Conservation (phyloP, 2,888 invertebrate genomes). For the Tenthredo scrophulariae region DNA sequence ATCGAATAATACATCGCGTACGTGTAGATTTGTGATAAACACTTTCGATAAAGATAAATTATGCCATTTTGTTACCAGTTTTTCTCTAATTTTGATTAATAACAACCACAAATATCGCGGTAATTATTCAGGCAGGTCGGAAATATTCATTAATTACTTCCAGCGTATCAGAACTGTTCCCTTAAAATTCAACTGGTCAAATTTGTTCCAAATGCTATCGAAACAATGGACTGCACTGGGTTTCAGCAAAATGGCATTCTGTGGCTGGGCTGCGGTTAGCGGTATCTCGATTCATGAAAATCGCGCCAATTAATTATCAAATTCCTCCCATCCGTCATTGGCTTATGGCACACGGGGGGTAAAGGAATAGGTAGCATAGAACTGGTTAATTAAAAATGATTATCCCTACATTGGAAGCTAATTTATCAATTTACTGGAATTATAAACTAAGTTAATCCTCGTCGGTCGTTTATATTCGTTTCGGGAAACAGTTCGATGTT, state of each 20-base stretch:
- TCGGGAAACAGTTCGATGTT: not conserved
- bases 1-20: not conserved
- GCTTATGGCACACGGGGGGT: not conserved
- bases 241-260: constrained; percentile 12
- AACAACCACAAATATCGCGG: not conserved
- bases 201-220: constrained; percentile 16
- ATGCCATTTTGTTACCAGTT: not conserved
- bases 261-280: constrained; percentile 22
- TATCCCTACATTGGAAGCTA: not conserved
- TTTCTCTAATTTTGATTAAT: constrained; percentile 10
- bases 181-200: not conserved
- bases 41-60: not conserved
- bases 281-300: constrained; percentile 36
- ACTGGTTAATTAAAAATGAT: constrained; percentile 26
- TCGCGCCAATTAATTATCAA: constrained; percentile 42
- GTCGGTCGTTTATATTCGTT: not conserved
- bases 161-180: not conserved
- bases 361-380: not conserved
- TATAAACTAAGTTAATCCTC: not conserved
- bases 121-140: not conserved
- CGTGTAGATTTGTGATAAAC: not conserved
- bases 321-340: constrained; percentile 21
- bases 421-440: not conserved
- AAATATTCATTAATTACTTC: constrained; percentile 18
- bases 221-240: not conserved